Evolutionary conservation across 2,888 invertebrate species (phyloP).

Genomic region (Torymus aiolomorphi): DNA sequence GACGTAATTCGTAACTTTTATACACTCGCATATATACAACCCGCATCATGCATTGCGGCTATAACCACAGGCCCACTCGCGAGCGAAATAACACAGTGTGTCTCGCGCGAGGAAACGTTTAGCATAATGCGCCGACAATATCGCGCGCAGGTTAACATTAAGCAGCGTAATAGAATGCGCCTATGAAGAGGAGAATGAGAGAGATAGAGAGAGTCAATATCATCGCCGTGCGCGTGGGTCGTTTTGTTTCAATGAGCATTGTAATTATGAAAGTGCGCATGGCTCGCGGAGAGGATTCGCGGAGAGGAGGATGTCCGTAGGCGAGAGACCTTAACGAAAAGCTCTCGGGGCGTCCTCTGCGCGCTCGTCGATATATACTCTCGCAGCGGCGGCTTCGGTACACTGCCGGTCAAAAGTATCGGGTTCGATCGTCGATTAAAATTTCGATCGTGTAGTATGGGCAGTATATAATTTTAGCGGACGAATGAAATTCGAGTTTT

Average conservation of each 20-base stretch:
- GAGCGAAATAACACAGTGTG: slow-evolving; percentile 34
- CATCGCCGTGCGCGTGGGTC: slow-evolving; percentile 37
- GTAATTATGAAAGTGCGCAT: slow-evolving; percentile 43
- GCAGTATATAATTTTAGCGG: no score
- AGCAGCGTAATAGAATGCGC: slow-evolving; percentile 35
- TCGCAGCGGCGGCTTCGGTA: background rate
- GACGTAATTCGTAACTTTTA: slow-evolving; percentile 38
- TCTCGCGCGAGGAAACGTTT: slow-evolving; percentile 30
- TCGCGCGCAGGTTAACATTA: slow-evolving; percentile 49
- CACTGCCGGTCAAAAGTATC: slow-evolving; percentile 12
- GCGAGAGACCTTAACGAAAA: slow-evolving; percentile 37
- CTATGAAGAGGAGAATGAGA: no score
- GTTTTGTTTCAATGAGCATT: slow-evolving; percentile 47
- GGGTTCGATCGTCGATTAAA: no score
- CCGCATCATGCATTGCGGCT: no score
- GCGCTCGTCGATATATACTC: background rate
- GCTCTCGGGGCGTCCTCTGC: background rate
- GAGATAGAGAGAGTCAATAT: slow-evolving; percentile 5
- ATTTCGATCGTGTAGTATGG: no score
- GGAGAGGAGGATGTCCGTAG: slow-evolving; percentile 24
- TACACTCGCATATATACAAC: slow-evolving; percentile 7
- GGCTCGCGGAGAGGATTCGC: slow-evolving; percentile 1
- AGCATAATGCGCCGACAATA: slow-evolving; percentile 43
- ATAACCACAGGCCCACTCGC: slow-evolving; percentile 3
- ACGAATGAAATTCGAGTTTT: no score